Evolutionary conservation across 2,888 invertebrate species (phyloP), one percentile per base, ranked within the genome.

Genomic region (Sericinus montela): DNA sequence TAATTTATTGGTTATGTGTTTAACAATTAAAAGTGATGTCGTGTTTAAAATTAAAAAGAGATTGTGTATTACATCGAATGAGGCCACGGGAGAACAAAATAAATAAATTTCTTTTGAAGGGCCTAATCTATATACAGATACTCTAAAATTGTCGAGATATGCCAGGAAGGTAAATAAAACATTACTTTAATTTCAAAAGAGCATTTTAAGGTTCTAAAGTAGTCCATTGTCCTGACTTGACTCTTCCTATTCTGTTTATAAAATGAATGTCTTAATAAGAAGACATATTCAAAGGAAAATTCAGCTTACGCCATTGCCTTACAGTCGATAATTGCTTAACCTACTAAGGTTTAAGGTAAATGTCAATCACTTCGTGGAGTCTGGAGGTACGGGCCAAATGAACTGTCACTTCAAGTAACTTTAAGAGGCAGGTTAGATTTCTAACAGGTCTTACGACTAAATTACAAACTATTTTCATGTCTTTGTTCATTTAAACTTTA

Each of bases 161-260:
- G n/a, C n/a, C n/a, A n/a, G n/a, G n/a, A n/a, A n/a, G n/a, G n/a
- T n/a, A n/a, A n/a, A n/a, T n/a, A n/a, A n/a, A n/a, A 19, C 2
- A 19, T 19, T 3, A 19, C 3, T 19, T 19, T 19, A 19, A 3
- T 4, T 28, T 37, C 32, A 32, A 42, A 14, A 30, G 37, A 13
- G 19, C 36, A 36, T n/a, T 38, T 37, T 43, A 37, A 43, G 39
- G 46, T 37, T 32, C 30, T 9, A 43, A 48, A 48, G 32, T 48
- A 30, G 48, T 48, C 42, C 48, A 48, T 37, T 37, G 37, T 48
- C 36, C 42, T 37, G 42, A 48, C 32, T 48, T 48, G 48, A 42
- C 48, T 48, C 36, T 40, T 46, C 11, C n/a, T 19, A 4, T 28
- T 4, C 46, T 19, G 19, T n/a, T 14, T 39, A 14, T 28, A 23